Conservation (phyloP, 2,113 vertebrate species). For the Cyanistes caeruleus region DNA sequence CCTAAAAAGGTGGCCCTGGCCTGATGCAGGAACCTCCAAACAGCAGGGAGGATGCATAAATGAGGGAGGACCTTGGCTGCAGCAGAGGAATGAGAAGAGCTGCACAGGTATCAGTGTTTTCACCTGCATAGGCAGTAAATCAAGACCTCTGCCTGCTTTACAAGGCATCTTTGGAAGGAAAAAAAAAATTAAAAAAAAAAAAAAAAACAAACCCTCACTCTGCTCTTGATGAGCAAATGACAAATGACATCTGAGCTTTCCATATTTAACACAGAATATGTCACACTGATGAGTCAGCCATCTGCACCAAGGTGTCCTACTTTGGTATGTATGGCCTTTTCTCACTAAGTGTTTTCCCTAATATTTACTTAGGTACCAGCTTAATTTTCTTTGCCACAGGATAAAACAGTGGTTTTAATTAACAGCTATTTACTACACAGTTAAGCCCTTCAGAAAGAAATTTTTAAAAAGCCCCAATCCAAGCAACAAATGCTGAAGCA, state of each 20-base stretch:
- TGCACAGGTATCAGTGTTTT: neutral
- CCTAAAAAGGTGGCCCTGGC: neutral
- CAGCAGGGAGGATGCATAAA: accelerated
- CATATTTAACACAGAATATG: neutral
- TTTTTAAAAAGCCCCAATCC: accelerated
- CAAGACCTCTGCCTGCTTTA: neutral
- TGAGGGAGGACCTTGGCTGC: neutral
- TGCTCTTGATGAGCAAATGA: neutral
- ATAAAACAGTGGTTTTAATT: neutral
- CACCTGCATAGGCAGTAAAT: no score
- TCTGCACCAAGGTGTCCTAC: neutral
- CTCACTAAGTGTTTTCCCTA: neutral
- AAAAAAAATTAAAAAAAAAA: neutral
- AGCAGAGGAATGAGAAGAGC: neutral
- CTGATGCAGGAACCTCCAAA: neutral
- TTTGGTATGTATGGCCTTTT: neutral
- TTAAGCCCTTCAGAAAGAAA: neutral
- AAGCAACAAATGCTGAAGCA: neutral
- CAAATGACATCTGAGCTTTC: neutral
- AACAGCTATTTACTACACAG: neutral
- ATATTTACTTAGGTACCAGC: neutral
- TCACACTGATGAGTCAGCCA: neutral
- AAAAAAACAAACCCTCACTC: neutral
- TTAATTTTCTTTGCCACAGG: neutral
- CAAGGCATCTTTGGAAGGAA: neutral